Conservation (phyloP, 2,888 invertebrate genomes). For the Eucriotettix oculatus region DNA sequence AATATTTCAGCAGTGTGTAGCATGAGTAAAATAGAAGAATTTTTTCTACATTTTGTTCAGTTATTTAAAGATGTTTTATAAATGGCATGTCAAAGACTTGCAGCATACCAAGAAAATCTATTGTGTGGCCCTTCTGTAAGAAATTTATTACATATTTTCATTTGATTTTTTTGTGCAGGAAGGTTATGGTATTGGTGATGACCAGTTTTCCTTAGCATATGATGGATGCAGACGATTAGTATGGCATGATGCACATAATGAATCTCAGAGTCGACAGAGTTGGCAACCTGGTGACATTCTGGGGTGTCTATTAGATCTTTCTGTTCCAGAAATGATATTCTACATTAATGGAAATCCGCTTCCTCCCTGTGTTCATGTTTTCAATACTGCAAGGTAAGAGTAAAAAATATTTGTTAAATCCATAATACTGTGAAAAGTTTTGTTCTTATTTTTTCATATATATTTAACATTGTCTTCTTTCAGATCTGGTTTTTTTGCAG, state of each 20-base stretch:
- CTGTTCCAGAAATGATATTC: conserved; percentile 55
- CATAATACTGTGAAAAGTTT: background rate
- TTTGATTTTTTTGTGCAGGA: conserved; percentile 37
- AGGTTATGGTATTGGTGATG: conserved; percentile 91
- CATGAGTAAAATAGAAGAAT: too few relatives aligned
- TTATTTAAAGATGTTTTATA: too few relatives aligned
- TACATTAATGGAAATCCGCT: conserved; percentile 63
- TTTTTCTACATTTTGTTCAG: too few relatives aligned
- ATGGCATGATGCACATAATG: conserved; percentile 73
- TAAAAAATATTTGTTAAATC: conserved; percentile 16
- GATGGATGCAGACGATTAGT: conserved; percentile 82
- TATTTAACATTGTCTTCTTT: conserved; percentile 14
- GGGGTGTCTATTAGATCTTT: conserved; percentile 70
- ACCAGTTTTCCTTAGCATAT: conserved; percentile 73
- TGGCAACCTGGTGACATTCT: conserved; percentile 78
- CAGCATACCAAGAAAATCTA: too few relatives aligned
- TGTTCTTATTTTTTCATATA: background rate
- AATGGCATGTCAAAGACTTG: too few relatives aligned
- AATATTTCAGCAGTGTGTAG: too few relatives aligned
- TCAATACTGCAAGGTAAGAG: conserved; percentile 54
- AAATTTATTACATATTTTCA: too few relatives aligned
- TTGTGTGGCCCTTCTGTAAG: too few relatives aligned
- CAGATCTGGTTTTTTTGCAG: conserved; percentile 81
- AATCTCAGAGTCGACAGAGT: conserved; percentile 33
- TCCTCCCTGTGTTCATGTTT: conserved; percentile 53